Evolutionary conservation across 2,888 invertebrate genomes (phyloP).

Genomic region (Amphipoea lucens): DNA sequence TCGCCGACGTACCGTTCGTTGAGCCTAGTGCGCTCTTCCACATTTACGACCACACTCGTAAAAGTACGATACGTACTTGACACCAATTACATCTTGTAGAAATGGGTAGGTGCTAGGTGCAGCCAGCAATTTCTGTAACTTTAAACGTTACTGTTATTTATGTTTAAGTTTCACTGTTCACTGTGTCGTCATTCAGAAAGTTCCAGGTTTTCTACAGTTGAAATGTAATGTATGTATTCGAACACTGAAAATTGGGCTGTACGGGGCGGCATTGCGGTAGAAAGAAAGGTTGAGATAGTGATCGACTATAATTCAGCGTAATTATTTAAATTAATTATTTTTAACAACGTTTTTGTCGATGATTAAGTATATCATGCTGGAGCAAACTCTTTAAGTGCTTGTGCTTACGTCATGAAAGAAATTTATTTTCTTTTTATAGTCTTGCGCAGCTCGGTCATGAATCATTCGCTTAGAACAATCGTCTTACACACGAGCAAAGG

Average conservation of each 20-base stretch:
- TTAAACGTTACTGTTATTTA: constrained; percentile 44
- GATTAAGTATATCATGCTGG: constrained; percentile 19
- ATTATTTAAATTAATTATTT: constrained; percentile 7
- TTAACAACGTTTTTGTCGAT: constrained; percentile 17
- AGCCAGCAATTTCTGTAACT: constrained; percentile 50
- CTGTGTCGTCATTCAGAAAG: constrained; percentile 24
- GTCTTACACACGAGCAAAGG: constrained; percentile 30
- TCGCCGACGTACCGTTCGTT: constrained; percentile 54
- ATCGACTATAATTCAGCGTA: not conserved
- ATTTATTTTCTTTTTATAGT: constrained; percentile 29
- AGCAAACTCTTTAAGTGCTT: constrained; percentile 28
- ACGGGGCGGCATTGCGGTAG: not conserved
- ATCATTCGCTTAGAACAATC: constrained; percentile 43
- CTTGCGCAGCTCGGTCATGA: constrained; percentile 33
- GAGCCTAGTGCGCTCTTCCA: constrained; percentile 50
- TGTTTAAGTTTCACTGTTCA: constrained; percentile 44
- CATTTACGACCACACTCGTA: constrained; percentile 64
- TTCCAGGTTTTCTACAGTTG: not conserved
- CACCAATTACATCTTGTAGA: constrained; percentile 61
- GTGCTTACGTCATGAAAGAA: constrained; percentile 43
- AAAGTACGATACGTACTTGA: constrained; percentile 63
- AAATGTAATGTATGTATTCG: not conserved
- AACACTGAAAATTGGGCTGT: not conserved
- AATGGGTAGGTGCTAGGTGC: constrained; percentile 57
- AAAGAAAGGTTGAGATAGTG: not conserved